Base-by-base conservation (phyloP, 2,113 vertebrate species). In the Procavia capensis region DNA sequence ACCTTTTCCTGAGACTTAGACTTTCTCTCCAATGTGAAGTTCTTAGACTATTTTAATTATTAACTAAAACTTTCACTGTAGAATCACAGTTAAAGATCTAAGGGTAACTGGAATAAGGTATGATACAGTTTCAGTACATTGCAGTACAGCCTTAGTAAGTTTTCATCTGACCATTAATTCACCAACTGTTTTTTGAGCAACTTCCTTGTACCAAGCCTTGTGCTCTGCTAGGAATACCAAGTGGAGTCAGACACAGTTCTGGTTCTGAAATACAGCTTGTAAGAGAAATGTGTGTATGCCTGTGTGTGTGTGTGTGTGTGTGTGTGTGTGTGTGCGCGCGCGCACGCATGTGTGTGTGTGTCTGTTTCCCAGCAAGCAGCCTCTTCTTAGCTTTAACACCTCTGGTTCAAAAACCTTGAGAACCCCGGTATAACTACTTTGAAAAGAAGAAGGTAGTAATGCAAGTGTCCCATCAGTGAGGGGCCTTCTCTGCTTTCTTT, bases 401-500 rank as follows among this genome's bases (percentile, higher is more conserved):
- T 87, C 14, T 50, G 14, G 54, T 36, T 31, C 50, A 63, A 11
- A 93, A 27, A 59, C 3, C 31, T 50, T 17, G 16, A 83, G 57
- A 57, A 9, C 36, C 45, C 36, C 54, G 27, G 82, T 10, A 43
- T 75, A 19, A 19, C 24, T 64, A 34, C 43, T 70, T 31, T 41
- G 43, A 17, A 25, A 47, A 13, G 31, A 91, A 89, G 50, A 27
- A 64, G 24, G n/a, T n/a, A 36, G 24, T 29, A 39, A 59, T 50
- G 20, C 20, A 34, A 1, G 59, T 0, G 22, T 27, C 41, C 39
- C 45, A 6, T 13, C 9, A 25, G 31, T 0, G 45, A n/a, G 61
- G 24, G 41, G 9, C 8, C 68, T 84, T 88, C 75, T 92, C n/a
- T 61, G 41, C 36, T 89, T 76, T 43, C 39, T 79, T 88, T 86